A percentile compares a stretch with the other conserved stretches of the same genome.
phyloP scores from a whole-genome alignment of 2,113 vertebrate species.

The Equus przewalskii region DNA sequence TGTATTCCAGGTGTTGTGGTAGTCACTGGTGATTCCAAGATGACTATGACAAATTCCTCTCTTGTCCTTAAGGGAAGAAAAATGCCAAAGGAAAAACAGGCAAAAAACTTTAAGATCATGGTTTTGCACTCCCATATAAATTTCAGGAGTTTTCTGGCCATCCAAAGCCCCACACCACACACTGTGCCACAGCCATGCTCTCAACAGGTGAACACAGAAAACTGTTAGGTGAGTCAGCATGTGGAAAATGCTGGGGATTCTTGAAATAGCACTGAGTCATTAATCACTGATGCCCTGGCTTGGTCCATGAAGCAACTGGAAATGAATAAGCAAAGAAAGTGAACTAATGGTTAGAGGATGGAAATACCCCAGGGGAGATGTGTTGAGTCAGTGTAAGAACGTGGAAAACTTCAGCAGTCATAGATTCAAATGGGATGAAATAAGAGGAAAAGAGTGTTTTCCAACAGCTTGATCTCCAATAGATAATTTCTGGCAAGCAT shows the following conservation, averaged over 20 bases:
- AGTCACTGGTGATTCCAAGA: neutral
- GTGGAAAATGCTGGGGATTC: constrained; percentile 81
- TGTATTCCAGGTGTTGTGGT: neutral
- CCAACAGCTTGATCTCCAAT: neutral
- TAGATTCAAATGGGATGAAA: constrained; percentile 71
- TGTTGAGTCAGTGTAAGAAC: constrained; percentile 80
- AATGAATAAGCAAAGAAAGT: constrained; percentile 70
- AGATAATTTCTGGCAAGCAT: neutral
- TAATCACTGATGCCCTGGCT: constrained; percentile 54
- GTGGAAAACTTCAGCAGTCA: constrained; percentile 49
- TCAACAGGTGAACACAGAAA: constrained; percentile 84
- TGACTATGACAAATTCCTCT: neutral
- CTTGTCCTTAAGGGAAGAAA: neutral
- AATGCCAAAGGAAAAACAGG: neutral
- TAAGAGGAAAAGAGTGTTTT: constrained; percentile 63
- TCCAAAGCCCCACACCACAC: constrained; percentile 52
- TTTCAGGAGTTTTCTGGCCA: constrained; percentile 57
- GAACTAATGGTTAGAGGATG: constrained; percentile 60
- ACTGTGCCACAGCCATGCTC: constrained; percentile 71
- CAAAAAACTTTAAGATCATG: neutral
- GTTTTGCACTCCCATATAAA: neutral
- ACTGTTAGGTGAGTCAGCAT: constrained; percentile 77
- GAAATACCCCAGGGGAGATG: constrained; percentile 51
- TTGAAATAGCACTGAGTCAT: constrained; percentile 84
- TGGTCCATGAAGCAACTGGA: constrained; percentile 68